Conservation (phyloP, 2,113 vertebrate species). For the human region DNA sequence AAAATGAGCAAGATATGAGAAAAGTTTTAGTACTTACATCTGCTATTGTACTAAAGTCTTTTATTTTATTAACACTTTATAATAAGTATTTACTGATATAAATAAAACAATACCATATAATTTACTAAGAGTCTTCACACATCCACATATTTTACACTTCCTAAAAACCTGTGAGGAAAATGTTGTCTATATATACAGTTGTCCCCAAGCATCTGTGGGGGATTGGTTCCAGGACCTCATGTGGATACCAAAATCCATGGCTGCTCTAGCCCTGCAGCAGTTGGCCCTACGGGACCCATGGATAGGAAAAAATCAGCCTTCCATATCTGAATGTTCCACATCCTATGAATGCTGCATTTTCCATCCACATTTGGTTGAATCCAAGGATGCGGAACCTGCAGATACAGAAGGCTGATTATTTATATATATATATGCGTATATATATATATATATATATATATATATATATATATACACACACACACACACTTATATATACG, state of each 20-base stretch:
- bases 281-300: not conserved
- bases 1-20: not conserved
- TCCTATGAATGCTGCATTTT: not conserved
- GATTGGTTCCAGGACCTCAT: not conserved
- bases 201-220: not conserved
- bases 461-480: too few species aligned
- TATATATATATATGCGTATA: not conserved
- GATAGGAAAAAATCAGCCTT: not conserved
- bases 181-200: not conserved
- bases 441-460: too few species aligned
- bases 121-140: not conserved
- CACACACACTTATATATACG: not conserved
- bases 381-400: not conserved
- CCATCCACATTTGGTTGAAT: not conserved
- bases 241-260: not conserved
- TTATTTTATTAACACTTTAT: not conserved
- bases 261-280: not conserved
- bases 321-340: not conserved
- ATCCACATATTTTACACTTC: not conserved
- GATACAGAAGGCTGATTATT: not conserved
- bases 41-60: not conserved
- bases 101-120: not conserved
- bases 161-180: not conserved
- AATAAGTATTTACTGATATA: not conserved
- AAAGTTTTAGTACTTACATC: not conserved